Percentiles rank a stretch among this genome's conserved stretches.
Conservation (phyloP, 2,797 vertebrate species). For the Enteromius radiatus region DNA sequence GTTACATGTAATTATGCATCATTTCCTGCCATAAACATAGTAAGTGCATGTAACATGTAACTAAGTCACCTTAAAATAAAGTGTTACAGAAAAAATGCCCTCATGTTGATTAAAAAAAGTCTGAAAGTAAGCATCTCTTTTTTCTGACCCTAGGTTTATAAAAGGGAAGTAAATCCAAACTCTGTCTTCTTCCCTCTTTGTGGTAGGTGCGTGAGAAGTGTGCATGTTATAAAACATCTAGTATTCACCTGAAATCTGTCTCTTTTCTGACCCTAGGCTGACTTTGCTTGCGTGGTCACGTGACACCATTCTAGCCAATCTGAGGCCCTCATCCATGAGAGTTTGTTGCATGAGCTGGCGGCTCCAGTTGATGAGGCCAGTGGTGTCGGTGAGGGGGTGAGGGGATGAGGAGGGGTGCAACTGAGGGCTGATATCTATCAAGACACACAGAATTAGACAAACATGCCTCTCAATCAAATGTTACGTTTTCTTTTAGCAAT, state of each 20-base stretch:
- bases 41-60: neutral
- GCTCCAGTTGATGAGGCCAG: conserved; percentile 88
- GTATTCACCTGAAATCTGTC: conserved; percentile 84
- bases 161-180: neutral
- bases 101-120: neutral
- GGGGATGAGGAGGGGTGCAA: conserved; percentile 82
- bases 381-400: conserved; percentile 82
- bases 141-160: neutral
- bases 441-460: conserved; percentile 67
- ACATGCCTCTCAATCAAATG: conserved; percentile 41
- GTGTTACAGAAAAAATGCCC: too few relatives aligned
- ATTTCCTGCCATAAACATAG: neutral
- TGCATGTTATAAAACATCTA: conserved; percentile 44
- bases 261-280: conserved; percentile 85
- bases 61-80: neutral
- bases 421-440: conserved; percentile 77
- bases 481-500: conserved; percentile 13
- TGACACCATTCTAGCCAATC: conserved; percentile 94
- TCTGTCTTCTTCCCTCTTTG: neutral
- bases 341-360: conserved; percentile 97
- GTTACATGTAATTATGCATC: neutral
- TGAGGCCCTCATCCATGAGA: conserved; percentile 95
- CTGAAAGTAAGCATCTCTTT: neutral
- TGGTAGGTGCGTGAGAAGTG: neutral
- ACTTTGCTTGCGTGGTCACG: conserved; percentile 86